Conservation (phyloP, 2,113 vertebrate genomes). For the Pimephales promelas region DNA sequence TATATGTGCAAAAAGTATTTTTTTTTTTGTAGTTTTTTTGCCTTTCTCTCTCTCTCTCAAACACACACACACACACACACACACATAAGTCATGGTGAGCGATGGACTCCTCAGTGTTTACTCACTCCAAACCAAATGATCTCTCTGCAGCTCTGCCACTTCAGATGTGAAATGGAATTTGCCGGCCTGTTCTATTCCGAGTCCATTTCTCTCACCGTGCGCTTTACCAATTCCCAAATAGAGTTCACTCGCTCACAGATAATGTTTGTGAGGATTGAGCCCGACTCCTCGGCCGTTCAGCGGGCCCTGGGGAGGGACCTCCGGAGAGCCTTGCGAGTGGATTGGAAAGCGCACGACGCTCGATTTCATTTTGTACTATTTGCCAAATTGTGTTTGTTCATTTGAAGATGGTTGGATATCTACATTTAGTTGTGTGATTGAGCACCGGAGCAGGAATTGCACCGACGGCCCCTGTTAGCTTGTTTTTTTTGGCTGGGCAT, state of each 20-base stretch:
- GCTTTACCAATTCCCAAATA: constrained; percentile 94
- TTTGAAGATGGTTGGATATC: constrained; percentile 81
- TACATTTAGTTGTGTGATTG: constrained; percentile 82
- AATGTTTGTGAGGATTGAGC: constrained; percentile 91
- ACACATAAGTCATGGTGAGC: constrained; percentile 90
- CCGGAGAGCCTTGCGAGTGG: constrained; percentile 85
- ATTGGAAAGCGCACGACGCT: constrained; percentile 81
- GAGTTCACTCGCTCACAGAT: constrained; percentile 91
- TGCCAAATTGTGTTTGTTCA: constrained; percentile 86
- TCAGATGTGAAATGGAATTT: constrained; percentile 99
- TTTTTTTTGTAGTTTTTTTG: constrained; percentile 23
- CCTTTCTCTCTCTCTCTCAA: constrained; percentile 9
- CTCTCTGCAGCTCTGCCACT: constrained; percentile 95
- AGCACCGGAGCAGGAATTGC: constrained; percentile 70
- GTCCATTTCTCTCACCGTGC: constrained; percentile 82
- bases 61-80: constrained; percentile 71
- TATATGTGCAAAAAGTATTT: background rate
- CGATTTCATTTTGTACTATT: constrained; percentile 93
- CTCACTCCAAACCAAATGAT: constrained; percentile 97
- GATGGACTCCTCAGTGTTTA: constrained; percentile 94
- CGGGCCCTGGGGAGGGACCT: constrained; percentile 84
- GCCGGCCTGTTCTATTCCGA: constrained; percentile 85
- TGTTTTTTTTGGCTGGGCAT: constrained; percentile 10
- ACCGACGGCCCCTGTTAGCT: background rate
- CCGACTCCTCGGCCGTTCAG: constrained; percentile 78